Evolutionary conservation across 2,888 invertebrate genomes (phyloP).

Genomic region (Chymomyza fuscimana): DNA sequence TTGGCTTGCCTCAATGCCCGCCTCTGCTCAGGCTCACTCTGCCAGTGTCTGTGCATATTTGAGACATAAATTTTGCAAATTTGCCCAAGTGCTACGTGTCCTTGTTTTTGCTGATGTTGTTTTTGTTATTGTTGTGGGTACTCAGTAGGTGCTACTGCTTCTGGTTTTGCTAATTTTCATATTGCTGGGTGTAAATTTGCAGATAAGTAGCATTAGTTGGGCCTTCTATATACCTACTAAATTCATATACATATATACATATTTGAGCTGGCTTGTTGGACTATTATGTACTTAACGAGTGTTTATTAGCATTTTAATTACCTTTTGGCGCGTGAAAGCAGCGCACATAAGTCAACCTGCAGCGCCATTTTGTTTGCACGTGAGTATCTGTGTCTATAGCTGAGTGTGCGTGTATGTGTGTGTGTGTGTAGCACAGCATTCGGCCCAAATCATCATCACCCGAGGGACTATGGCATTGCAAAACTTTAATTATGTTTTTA

Average conservation of each 20-base stretch:
- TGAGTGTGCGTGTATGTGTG: background rate
- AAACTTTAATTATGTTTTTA: conserved; percentile 71
- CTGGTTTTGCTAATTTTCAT: background rate
- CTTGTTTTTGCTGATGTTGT: conserved; percentile 3
- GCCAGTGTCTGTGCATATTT: conserved; percentile 46
- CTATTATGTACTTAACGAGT: conserved; percentile 70
- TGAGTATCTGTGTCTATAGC: background rate
- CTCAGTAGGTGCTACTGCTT: conserved; percentile 1
- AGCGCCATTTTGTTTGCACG: conserved; percentile 23
- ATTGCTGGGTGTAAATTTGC: conserved; percentile 61
- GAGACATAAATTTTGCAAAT: conserved; percentile 60
- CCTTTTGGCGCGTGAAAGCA: conserved; percentile 68
- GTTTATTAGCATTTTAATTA: conserved; percentile 75
- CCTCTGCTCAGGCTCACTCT: background rate
- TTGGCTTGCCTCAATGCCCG: background rate
- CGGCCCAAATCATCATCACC: background rate
- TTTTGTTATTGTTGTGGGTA: background rate
- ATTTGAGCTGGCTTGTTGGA: conserved; percentile 35
- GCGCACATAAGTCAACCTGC: conserved; percentile 63
- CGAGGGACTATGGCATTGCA: conserved; percentile 36
- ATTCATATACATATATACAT: conserved; percentile 18
- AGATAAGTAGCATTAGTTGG: conserved; percentile 69
- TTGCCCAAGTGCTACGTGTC: conserved; percentile 33
- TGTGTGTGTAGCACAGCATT: background rate
- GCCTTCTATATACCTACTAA: background rate